Conservation (phyloP, 2,113 vertebrate species). For the Clarias gariepinus region DNA sequence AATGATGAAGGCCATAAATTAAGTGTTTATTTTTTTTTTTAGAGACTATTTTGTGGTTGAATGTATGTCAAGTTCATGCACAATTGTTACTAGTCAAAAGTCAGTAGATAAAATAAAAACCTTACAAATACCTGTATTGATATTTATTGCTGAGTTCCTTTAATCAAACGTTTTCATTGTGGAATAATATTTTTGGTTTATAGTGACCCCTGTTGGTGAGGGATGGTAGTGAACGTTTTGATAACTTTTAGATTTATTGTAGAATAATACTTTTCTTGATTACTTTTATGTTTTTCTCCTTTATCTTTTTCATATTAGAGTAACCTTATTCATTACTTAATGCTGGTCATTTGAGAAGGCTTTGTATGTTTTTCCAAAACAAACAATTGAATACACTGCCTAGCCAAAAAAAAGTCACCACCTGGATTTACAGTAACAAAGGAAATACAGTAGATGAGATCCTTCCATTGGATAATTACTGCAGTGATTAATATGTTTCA, state of each 20-base stretch:
- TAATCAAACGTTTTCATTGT: neutral
- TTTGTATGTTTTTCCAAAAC: neutral
- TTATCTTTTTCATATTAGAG: too few relatives aligned
- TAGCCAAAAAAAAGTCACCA: too few relatives aligned
- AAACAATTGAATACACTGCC: too few relatives aligned
- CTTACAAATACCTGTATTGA: neutral
- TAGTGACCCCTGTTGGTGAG: conserved; percentile 35
- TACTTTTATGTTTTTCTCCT: neutral
- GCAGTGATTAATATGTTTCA: too few relatives aligned
- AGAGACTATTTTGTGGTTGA: neutral
- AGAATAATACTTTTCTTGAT: neutral
- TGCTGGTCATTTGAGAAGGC: neutral
- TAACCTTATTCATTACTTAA: neutral
- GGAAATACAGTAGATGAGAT: too few relatives aligned
- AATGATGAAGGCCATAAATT: conserved; percentile 30
- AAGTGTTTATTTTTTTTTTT: neutral
- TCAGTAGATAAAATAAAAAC: conserved; percentile 19
- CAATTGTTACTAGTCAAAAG: conserved; percentile 13
- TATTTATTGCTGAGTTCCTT: neutral
- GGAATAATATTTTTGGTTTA: neutral
- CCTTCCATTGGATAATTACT: too few relatives aligned
- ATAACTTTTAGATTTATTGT: neutral
- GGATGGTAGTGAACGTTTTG: neutral
- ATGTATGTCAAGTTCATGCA: conserved; percentile 22
- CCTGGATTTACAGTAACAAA: too few relatives aligned